Conservation (phyloP, 1,140 invertebrate species). For the Monochamus saltuarius region DNA sequence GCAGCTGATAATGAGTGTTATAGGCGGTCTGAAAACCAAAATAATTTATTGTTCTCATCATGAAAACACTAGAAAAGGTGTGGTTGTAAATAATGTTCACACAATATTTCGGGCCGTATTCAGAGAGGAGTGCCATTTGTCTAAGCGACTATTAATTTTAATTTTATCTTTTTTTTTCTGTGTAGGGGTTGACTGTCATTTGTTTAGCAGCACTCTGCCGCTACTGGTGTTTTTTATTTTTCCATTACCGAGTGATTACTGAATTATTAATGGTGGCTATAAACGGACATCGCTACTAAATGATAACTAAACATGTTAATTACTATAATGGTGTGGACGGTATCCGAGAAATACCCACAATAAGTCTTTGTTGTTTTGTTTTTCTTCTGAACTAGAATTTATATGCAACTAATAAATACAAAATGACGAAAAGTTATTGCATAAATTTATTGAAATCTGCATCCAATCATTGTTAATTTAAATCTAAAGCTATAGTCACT, state of each 20-base stretch:
- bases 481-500: no score
- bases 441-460: no score
- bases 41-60: conserved; percentile 44
- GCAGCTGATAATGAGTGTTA: no score
- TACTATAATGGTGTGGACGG: conserved; percentile 32
- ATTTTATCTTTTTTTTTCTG: conserved; percentile 40
- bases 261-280: conserved; percentile 40
- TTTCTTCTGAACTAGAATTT: no score
- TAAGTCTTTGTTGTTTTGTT: no score
- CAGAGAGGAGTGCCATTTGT: conserved; percentile 45
- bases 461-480: no score
- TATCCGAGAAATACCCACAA: not conserved
- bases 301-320: conserved; percentile 41
- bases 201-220: conserved; percentile 22
- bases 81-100: conserved; percentile 47
- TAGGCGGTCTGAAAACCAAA: conserved; percentile 6
- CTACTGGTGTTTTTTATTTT: conserved; percentile 35
- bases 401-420: no score
- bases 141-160: conserved; percentile 47
- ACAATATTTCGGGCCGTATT: conserved; percentile 44
- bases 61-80: conserved; percentile 45
- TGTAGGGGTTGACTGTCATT: conserved; percentile 31
- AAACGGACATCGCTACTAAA: conserved; percentile 36
- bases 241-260: conserved; percentile 38
- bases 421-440: no score